Percentiles rank a stretch among this genome's conserved stretches.
Evolutionary conservation across 2,888 invertebrate genomes (phyloP).

Genomic region (Ecdyonurus torrentis): DNA sequence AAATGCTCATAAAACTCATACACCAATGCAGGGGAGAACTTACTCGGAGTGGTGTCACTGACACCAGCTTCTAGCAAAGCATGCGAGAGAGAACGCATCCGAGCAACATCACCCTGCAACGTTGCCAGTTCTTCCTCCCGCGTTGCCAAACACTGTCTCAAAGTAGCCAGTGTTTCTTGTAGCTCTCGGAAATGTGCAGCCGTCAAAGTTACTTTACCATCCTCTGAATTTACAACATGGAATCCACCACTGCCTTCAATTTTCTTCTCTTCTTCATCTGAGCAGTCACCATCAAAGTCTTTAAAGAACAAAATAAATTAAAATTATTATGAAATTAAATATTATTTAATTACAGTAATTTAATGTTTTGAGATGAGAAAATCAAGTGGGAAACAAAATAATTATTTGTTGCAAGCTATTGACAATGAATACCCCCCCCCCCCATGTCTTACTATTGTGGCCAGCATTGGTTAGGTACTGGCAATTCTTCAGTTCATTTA

Average conservation of each 20-base stretch:
- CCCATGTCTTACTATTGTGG: too few relatives aligned
- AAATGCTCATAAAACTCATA: too few relatives aligned
- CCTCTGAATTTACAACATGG: conserved; percentile 42
- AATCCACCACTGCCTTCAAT: conserved; percentile 16
- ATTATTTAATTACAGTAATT: too few relatives aligned
- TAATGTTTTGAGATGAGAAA: too few relatives aligned
- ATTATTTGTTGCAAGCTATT: too few relatives aligned
- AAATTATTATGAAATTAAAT: too few relatives aligned
- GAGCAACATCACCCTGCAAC: not conserved
- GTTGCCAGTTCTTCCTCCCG: not conserved
- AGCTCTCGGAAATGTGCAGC: conserved; percentile 42
- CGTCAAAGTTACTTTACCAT: conserved; percentile 40
- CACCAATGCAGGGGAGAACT: too few relatives aligned
- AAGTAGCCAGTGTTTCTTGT: conserved; percentile 27
- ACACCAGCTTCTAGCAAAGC: not conserved
- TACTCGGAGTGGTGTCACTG: not conserved
- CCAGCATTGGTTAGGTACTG: too few relatives aligned
- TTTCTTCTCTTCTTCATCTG: not conserved
- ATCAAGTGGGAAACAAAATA: too few relatives aligned
- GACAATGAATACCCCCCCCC: too few relatives aligned
- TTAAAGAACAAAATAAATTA: not conserved
- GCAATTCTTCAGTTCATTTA: too few relatives aligned
- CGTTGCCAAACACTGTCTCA: conserved; percentile 1
- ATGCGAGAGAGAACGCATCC: not conserved
- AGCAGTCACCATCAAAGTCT: not conserved